phyloP scores from a whole-genome alignment of 2,888 invertebrate genomes.

The Dolomedes plantarius region DNA sequence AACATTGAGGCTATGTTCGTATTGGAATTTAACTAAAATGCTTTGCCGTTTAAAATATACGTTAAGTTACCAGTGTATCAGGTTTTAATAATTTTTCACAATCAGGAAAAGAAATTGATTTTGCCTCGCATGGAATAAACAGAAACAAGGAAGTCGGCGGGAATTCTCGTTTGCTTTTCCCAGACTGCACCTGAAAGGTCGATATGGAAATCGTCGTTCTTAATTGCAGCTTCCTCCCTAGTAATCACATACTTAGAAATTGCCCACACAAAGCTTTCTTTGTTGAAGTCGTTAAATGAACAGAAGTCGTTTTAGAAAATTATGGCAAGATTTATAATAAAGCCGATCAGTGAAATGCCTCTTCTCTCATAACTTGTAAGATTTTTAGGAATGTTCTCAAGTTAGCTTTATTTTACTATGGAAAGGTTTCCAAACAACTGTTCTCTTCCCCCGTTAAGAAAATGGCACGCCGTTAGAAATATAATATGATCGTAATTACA shows the following conservation, averaged over 20 bases:
- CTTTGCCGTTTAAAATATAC: no score
- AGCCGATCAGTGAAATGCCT: background rate
- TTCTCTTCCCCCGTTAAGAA: no score
- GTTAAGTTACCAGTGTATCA: no score
- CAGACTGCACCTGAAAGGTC: background rate
- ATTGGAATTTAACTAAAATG: no score
- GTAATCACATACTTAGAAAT: conserved; percentile 7
- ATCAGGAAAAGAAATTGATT: no score
- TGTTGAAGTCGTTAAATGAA: conserved; percentile 12
- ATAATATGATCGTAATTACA: no score
- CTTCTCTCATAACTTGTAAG: background rate
- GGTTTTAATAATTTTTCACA: no score
- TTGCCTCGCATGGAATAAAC: background rate
- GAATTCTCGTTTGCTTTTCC: background rate
- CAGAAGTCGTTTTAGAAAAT: background rate
- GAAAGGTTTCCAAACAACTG: no score
- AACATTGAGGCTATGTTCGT: no score
- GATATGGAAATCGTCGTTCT: conserved; percentile 10
- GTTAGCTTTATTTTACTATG: no score
- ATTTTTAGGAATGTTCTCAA: no score
- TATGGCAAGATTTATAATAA: background rate
- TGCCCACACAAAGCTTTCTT: conserved; percentile 2
- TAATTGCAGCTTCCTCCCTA: background rate
- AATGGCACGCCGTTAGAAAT: no score
- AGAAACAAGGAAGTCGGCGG: background rate